Evolutionary conservation across 1,140 invertebrate genomes (phyloP), one percentile per base, ranked within the genome.

Genomic region (Berghia stephanieae): DNA sequence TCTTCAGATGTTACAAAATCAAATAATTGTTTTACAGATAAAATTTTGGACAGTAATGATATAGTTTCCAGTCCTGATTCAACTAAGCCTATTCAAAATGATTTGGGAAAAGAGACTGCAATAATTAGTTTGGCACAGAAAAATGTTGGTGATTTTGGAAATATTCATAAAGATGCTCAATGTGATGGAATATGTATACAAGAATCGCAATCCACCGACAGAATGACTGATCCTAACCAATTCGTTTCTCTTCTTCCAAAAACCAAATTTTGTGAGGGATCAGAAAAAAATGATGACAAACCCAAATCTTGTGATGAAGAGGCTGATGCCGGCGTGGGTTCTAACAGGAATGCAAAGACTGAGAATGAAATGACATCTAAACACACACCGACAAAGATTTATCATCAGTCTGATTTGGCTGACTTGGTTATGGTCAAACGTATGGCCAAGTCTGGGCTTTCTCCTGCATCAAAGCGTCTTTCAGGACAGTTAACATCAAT

Each of bases 361-460:
- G 52, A 34, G 18, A n/a, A 71, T 4, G 16, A 49, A 44, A 46
- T 21, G 13, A 18, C 18, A 24, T 44, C 31, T 34, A 70, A 4
- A 2, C 21, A 27, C 6, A 63, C 72, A 10, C 72, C 72, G 27
- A 42, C 43, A 42, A 75, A 75, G 49, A 34, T 75, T 40, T 75
- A 75, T 43, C 5, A 8, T 44, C 38, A 57, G 16, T 43, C 36
- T 3, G 42, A 63, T n/a, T n/a, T n/a, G n/a, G n/a, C n/a, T n/a
- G n/a, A n/a, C n/a, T n/a, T n/a, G 34, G 4, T 40, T 60, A 40
- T 31, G 4, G 24, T 75, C 21, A 75, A 75, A 24, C 60, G 72
- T 24, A 36, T 42, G 31, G 72, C 72, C 18, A 75, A 75, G 27
- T 27, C 72, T 40, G 72, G 72, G 3, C 31, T 44, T 24, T 75